Base-by-base conservation (phyloP, 2,797 vertebrate species). In the Lutjanus argentimaculatus region DNA sequence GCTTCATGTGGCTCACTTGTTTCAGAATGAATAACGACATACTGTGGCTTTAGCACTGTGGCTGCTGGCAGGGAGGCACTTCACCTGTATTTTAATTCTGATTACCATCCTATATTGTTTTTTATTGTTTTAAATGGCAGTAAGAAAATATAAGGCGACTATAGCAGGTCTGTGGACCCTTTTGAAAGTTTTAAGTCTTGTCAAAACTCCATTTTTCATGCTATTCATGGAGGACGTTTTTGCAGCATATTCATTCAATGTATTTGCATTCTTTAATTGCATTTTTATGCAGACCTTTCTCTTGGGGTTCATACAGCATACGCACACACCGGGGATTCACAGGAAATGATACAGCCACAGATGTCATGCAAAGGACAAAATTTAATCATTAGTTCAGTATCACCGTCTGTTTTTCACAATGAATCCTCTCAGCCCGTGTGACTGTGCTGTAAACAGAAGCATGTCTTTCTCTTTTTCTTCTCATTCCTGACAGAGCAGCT, bases 1-100 rank as follows among this genome's bases (percentile, higher is more conserved):
- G 76, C 58, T 80, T 58, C 51, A 22, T 73, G 70, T 25, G 67
- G 40, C 72, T 63, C 77, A 77, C 71, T 77, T 77, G 63, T 21
- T 77, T 22, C 75, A 79, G 52, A 56, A 65, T 72, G 62, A 77
- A 56, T 74, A 57, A 57, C 21, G 8, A 46, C 52, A 42, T 61
- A 4, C 63, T 83, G 77, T 67, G 80, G 76, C 66, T 30, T 72
- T 52, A 55, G 16, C 13, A 0, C 70, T 52, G 30, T 15, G 42
- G 68, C 52, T 65, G 67, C 42, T 82, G 72, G 56, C 45, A 64
- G 19, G 17, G 42, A 61, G 46, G 64, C 45, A 40, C 53, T 57
- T 77, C 72, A 84, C 72, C 62, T 82, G 53, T 21, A 45, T 66
- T 68, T 21, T 0, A 48, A 74, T 59, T 48, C 16, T 25, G 21